These are phyloP conservation scores for Cryptomyrus ogoouensis DNA, from an alignment of 2,113 vertebrate genomes.

Conservation along the genomic window DNA sequence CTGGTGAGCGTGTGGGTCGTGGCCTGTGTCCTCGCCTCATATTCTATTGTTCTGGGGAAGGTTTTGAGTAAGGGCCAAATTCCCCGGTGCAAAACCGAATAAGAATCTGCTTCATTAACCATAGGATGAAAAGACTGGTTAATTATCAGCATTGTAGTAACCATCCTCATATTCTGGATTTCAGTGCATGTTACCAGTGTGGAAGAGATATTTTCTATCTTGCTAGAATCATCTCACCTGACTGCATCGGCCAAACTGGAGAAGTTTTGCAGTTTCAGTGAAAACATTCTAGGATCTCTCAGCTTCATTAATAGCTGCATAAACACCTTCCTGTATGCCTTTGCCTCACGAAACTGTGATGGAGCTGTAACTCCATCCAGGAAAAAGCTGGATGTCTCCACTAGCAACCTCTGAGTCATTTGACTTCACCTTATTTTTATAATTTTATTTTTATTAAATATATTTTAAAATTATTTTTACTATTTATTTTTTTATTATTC, in stretches of 20 bases:
- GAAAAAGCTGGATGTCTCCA: too few relatives aligned
- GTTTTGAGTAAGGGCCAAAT: neutral
- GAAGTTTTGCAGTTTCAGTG: neutral
- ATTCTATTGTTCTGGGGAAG: too few relatives aligned
- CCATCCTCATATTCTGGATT: slow-evolving; percentile 53
- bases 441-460: too few relatives aligned
- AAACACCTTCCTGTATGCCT: too few relatives aligned
- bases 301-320: neutral
- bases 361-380: too few relatives aligned
- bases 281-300: neutral
- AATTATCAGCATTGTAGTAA: slow-evolving; percentile 40
- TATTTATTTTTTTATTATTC: too few relatives aligned
- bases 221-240: slow-evolving; percentile 20
- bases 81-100: slow-evolving; percentile 33
- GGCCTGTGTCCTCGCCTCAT: too few relatives aligned
- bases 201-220: slow-evolving; percentile 33
- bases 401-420: too few relatives aligned
- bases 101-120: slow-evolving; percentile 30
- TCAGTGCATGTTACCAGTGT: slow-evolving; percentile 45
- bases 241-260: neutral
- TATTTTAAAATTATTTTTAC: too few relatives aligned
- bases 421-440: neutral
- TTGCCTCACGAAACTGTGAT: too few relatives aligned
- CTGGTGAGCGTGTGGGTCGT: too few relatives aligned
- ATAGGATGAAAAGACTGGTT: slow-evolving; percentile 37